phyloP scores from a whole-genome alignment of 2,888 invertebrate genomes.

The Drosophila emarginata region DNA sequence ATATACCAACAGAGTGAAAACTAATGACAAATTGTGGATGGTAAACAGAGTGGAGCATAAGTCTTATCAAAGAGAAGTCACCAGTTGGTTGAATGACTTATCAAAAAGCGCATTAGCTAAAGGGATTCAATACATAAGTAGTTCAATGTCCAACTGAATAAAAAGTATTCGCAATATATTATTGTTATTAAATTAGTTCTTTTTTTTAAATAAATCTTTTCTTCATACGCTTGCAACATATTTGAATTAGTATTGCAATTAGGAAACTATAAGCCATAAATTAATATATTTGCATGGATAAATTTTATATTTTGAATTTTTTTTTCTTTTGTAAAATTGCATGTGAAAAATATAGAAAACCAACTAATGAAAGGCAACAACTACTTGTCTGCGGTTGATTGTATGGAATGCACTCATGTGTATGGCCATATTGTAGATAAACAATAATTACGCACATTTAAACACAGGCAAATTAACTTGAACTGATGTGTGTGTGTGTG shows the following conservation, averaged over 20 bases:
- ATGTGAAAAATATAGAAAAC: slow-evolving; percentile 19
- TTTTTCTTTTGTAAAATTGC: too few species aligned
- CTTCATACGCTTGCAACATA: too few species aligned
- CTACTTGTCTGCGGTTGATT: slow-evolving; percentile 32
- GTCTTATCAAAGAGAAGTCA: background rate
- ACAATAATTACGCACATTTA: slow-evolving; percentile 73
- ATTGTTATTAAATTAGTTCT: background rate
- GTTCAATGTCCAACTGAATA: background rate
- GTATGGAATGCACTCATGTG: slow-evolving; percentile 35
- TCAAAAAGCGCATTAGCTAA: background rate
- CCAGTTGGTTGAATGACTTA: background rate
- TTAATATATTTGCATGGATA: background rate
- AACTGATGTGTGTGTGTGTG: slow-evolving; percentile 17
- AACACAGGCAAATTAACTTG: slow-evolving; percentile 70
- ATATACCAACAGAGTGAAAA: background rate
- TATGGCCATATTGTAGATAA: slow-evolving; percentile 57
- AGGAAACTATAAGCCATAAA: background rate
- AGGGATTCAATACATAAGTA: background rate
- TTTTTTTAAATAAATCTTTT: too few species aligned
- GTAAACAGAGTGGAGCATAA: background rate
- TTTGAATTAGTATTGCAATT: background rate
- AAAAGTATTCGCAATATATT: background rate
- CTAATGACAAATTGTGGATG: background rate
- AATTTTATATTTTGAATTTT: background rate
- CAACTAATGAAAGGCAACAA: background rate